Conservation (phyloP, 2,797 vertebrate genomes). For the Sebastes flavidus region DNA sequence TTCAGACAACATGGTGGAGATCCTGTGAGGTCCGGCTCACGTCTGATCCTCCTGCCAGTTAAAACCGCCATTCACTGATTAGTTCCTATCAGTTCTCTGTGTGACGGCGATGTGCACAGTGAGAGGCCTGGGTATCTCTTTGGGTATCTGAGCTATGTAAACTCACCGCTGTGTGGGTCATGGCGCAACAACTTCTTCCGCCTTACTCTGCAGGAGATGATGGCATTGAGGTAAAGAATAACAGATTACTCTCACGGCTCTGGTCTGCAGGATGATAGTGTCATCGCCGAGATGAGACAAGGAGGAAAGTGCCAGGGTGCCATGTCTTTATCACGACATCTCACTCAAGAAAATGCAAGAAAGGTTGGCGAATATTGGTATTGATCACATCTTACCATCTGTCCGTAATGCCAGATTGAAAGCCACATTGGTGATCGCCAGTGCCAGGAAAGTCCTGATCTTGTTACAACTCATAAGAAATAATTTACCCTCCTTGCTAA, state of each 20-base stretch:
- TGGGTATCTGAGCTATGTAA: conserved; percentile 83
- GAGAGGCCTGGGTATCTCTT: conserved; percentile 63
- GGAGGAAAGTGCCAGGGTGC: conserved; percentile 37
- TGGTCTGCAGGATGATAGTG: conserved; percentile 45
- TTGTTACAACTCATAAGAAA: conserved; percentile 34
- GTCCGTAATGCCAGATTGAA: conserved; percentile 37
- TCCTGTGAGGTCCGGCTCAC: conserved; percentile 77
- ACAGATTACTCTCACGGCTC: conserved; percentile 29
- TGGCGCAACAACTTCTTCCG: conserved; percentile 45
- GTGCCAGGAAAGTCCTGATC: conserved; percentile 16
- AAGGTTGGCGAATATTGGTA: conserved; percentile 18
- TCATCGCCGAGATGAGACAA: conserved; percentile 30
- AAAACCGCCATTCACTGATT: conserved; percentile 74
- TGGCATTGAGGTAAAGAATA: conserved; percentile 31
- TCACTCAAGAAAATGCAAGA: conserved; percentile 23
- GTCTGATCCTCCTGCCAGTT: conserved; percentile 68
- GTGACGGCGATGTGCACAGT: conserved; percentile 53
- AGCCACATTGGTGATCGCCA: conserved; percentile 16
- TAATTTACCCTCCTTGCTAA: conserved; percentile 25
- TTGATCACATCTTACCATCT: conserved; percentile 16
- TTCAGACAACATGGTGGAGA: conserved; percentile 56
- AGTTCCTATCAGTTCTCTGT: conserved; percentile 71
- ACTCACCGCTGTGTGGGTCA: conserved; percentile 78
- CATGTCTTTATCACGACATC: conserved; percentile 29
- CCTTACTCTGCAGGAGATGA: conserved; percentile 15